Evolutionary conservation across 2,888 invertebrate species (phyloP), one percentile per base, ranked within the genome.

Genomic region (Drosophila niveifrons): DNA sequence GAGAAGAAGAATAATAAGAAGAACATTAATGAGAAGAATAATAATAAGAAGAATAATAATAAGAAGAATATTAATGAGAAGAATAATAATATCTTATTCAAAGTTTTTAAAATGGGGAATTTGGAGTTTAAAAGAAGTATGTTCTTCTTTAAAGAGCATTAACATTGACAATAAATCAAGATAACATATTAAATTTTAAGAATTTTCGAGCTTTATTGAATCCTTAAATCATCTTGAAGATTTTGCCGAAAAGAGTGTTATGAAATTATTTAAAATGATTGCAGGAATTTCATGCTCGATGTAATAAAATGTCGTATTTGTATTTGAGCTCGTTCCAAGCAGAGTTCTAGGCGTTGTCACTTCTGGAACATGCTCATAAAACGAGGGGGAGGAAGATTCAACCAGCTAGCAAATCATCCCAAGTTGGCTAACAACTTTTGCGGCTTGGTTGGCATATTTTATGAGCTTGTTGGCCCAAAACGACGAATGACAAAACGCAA

Each of bases 381-480:
- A 58, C 46, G 18, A 23, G 17, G 10, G 8, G 36, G 29, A 29
- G 28, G 31, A 1, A 15, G 2, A 39, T 13, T 18, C 23, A 61
- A 48, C 53, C 53, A 67, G n/a, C 43, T 55, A 72, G 53, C 55
- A 66, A 53, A 63, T 51, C 52, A 59, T 44, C 55, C 62, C 46
- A 62, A 29, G 39, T 39, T 50, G 65, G 15, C 66, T 75, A 75
- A 76, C 72, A 79, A 61, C 72, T 64, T 78, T 71, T 80, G 77
- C 50, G 80, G 75, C 67, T 66, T 63, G 75, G 44, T 46, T 56
- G 66, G 75, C 75, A 85, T 85, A 80, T 71, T 82, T 83, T 82
- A 85, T 82, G 80, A 61, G 65, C 64, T 47, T 65, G 48, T 52
- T 43, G 43, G 34, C 7, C 39, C 39, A 7, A 10, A 41, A 15